A percentile compares a stretch with the other conserved stretches of the same genome.
Evolutionary conservation across 2,797 vertebrate species (phyloP).

Genomic region (Nyctibius grandis): DNA sequence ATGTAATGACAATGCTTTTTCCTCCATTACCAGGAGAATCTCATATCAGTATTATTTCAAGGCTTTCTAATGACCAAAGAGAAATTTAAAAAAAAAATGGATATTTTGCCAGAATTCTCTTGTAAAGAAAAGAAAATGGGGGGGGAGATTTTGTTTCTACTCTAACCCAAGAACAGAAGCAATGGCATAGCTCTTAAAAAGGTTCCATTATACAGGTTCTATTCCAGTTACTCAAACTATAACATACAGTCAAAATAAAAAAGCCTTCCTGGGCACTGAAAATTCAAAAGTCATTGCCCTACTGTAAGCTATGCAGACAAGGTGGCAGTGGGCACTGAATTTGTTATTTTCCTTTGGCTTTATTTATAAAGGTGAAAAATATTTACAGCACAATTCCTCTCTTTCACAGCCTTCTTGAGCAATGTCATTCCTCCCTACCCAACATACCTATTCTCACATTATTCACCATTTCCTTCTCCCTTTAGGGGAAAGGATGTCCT

Average conservation of each 20-base stretch:
- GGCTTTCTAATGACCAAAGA: background rate
- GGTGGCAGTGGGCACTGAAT: background rate
- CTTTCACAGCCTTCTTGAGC: background rate
- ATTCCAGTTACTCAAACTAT: background rate
- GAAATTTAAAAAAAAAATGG: background rate
- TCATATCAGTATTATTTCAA: background rate
- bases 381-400: background rate
- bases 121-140: background rate
- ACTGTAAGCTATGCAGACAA: background rate
- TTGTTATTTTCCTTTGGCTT: background rate
- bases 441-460: background rate
- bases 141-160: background rate
- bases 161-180: fast-evolving
- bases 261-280: background rate
- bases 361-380: background rate
- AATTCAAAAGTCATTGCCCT: background rate
- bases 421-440: background rate
- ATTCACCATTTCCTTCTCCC: background rate
- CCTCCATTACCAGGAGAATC: background rate
- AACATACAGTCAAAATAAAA: background rate
- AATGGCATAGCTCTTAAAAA: background rate
- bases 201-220: background rate
- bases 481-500: background rate
- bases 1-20: background rate
- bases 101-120: background rate